Base-by-base conservation (phyloP, 2,888 invertebrate species). In the Electrophaes corylata region DNA sequence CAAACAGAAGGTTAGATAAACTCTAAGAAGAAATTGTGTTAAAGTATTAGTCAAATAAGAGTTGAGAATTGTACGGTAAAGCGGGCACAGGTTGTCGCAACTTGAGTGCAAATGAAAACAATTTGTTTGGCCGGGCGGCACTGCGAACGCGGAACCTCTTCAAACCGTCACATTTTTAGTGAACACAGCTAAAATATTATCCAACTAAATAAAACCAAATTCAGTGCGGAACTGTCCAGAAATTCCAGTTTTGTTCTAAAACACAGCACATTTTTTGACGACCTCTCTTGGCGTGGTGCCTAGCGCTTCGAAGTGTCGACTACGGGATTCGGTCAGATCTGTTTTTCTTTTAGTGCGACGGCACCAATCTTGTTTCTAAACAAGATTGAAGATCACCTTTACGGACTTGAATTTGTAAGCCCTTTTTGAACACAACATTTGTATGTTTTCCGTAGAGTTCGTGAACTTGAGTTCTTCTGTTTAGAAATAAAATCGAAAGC, bases 81-180 rank as follows among this genome's bases (percentile, higher is more conserved):
- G 65, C 65, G 67, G 65, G 58, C 70, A 67, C 73, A 74, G 70
- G 72, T 73, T 74, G 71, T 71, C 71, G 67, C 70, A 69, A 72
- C 72, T 73, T 72, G 60, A 63, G 72, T 69, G 70, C 73, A 78
- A 78, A 83, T 83, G 79, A 83, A 83, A 83, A 78, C 79, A 72
- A 82, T 82, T 80, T 78, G 79, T 81, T 83, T 76, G 69, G 64
- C 71, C 64, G 54, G 57, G 50, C 67, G 72, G 68, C 71, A 70
- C 69, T 72, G 64, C 62, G 67, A 70, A 72, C 75, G 69, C 70
- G 66, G 64, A 70, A 70, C 71, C 76, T 76, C 74, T 71, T 78
- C 76, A 67, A 67, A 64, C 70, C 64, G 69, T 65, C 71, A 71
- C 69, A 71, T 75, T 74, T 58, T 72, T 66, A 70, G 69, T 62